Evolutionary conservation across 1,140 invertebrate genomes (phyloP).

Genomic region (Condylostylus longicornis): DNA sequence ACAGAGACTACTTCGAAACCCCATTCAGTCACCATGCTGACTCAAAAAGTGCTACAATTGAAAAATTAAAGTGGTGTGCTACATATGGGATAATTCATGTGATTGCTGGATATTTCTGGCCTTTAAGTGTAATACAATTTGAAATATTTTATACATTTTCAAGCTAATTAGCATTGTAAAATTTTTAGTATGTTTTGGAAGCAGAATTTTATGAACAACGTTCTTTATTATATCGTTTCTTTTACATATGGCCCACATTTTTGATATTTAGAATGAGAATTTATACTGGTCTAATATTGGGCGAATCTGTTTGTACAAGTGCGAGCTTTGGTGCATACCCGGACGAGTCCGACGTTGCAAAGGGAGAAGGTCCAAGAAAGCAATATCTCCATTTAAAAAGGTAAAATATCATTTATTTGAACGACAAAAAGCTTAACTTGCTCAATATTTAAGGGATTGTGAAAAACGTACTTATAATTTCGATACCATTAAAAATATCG

Average conservation of each 20-base stretch:
- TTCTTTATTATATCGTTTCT: constrained; percentile 56
- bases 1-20: constrained; percentile 59
- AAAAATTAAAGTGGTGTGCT: constrained; percentile 52
- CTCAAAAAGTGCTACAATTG: constrained; percentile 41
- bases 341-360: constrained; percentile 43
- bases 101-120: constrained; percentile 49
- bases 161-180: no score
- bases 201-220: constrained; percentile 50
- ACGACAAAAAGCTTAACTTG: no score
- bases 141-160: no score
- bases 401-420: no score
- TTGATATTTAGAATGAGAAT: constrained; percentile 76
- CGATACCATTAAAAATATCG: constrained; percentile 69
- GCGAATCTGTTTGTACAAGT: constrained; percentile 83
- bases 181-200: constrained; percentile 52
- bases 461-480: constrained; percentile 55
- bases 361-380: constrained; percentile 67
- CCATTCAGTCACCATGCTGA: constrained; percentile 49
- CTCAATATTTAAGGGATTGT: no score
- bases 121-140: constrained; percentile 34
- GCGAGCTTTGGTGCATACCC: constrained; percentile 86
- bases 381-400: constrained; percentile 38
- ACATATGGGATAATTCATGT: constrained; percentile 54
- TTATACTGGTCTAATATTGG: constrained; percentile 77
- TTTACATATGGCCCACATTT: constrained; percentile 78